Evolutionary conservation across 2,113 vertebrate species (phyloP), one percentile per base, ranked within the genome.

Genomic region (Bolborhynchus lineola): DNA sequence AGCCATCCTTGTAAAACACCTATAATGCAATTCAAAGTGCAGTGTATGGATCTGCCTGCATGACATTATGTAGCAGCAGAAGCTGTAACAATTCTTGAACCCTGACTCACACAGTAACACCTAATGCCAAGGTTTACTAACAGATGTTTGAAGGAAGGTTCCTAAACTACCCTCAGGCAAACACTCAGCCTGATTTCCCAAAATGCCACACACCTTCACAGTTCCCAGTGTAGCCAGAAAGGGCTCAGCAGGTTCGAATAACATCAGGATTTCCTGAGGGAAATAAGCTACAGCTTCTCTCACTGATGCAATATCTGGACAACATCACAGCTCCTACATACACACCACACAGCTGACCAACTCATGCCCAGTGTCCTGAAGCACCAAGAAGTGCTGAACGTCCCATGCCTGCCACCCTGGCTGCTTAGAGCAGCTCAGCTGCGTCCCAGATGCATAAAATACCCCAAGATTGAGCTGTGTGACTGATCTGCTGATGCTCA

Each of bases 31-130:
- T 33, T 88, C 39, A 1, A 3, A 60, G 69, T 17, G 76, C 16
- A 64, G 68, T 4, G 50, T 26, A 37, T 33, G 33, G 88, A 41
- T 46, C 25, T 72, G 93, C 52, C 83, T 72, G 26, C 77, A 28
- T 37, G 21, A 78, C 20, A 4, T 83, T 64, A 37, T 42, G 50
- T 35, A 83, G 92, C 85, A 94, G 92, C 90, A 93, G 57, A 68
- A 94, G 78, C 84, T 70, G 7, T 17, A 79, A 20, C 77, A 84
- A 33, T 29, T 90, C 64, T 15, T 74, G 75, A 53, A 82, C 72
- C 78, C 42, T 94, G 96, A 96, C 86, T 96, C 96, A 93, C 9
- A n/a, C 83, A n/a, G 57, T 55, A 63, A 70, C 5, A 57, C 2
- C 9, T 28, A 92, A 82, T 39, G 92, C 74, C 93, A 91, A 79